Percentiles rank a stretch among this genome's conserved stretches.
These are phyloP conservation scores for Agelastica alni DNA, from an alignment of 2,888 invertebrate genomes.

Conservation along the genomic window DNA sequence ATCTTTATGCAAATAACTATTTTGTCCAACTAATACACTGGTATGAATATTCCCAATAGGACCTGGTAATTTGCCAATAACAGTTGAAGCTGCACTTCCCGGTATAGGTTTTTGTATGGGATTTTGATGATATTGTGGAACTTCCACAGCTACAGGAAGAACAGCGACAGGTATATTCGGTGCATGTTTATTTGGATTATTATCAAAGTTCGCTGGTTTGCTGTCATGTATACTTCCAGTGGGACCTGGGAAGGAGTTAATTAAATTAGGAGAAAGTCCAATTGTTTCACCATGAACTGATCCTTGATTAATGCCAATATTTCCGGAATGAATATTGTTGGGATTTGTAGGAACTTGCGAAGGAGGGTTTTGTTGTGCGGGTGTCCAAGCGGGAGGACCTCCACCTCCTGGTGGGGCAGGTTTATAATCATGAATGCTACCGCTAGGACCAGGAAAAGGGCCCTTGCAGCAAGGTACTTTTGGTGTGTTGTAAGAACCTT, in stretches of 20 bases:
- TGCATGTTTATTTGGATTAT: neutral
- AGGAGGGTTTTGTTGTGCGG: slow-evolving; percentile 10
- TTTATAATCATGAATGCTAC: slow-evolving; percentile 39
- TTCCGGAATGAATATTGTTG: neutral
- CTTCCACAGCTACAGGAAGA: slow-evolving; percentile 1
- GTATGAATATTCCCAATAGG: slow-evolving; percentile 34
- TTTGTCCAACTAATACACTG: slow-evolving; percentile 12
- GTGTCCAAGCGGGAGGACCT: slow-evolving; percentile 25
- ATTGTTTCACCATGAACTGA: neutral
- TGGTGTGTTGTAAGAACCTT: neutral
- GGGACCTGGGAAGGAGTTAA: slow-evolving; percentile 33
- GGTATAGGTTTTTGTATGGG: neutral
- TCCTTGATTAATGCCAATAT: neutral
- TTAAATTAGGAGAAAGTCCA: slow-evolving; percentile 18
- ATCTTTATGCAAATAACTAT: neutral
- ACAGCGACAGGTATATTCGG: slow-evolving; percentile 11
- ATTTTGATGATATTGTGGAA: neutral
- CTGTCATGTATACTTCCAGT: slow-evolving; percentile 33
- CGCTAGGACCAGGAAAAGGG: slow-evolving; percentile 40
- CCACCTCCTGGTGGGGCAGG: slow-evolving; percentile 31
- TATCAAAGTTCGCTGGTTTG: slow-evolving; percentile 32
- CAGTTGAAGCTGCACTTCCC: slow-evolving; percentile 7
- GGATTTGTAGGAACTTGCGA: neutral
- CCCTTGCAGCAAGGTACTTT: slow-evolving; percentile 30
- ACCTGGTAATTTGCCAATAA: slow-evolving; percentile 34